Evolutionary conservation across 2,113 vertebrate genomes (phyloP).

Genomic region (Acinonyx jubatus): DNA sequence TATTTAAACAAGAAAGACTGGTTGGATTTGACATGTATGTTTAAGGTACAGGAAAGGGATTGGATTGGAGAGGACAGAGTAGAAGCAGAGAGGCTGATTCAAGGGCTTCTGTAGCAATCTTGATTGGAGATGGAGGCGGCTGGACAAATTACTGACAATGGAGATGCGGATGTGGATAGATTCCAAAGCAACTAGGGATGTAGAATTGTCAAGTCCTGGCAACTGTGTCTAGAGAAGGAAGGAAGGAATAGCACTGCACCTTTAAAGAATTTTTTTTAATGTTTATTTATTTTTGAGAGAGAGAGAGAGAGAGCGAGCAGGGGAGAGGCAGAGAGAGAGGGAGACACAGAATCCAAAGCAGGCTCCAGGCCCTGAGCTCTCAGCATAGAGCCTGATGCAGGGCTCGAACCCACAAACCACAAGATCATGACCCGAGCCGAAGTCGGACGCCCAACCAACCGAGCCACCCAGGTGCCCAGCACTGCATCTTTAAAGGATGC

Average conservation of each 20-base stretch:
- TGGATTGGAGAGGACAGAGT: background rate
- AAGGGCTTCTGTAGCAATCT: background rate
- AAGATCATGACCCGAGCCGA: rapidly evolving
- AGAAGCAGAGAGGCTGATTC: background rate
- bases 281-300: too few species aligned
- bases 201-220: background rate
- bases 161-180: background rate
- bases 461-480: background rate
- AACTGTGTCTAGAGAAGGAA: background rate
- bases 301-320: too few species aligned
- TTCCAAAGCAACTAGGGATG: background rate
- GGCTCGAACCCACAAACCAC: too few species aligned
- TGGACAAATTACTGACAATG: background rate
- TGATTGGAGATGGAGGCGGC: background rate
- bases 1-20: background rate
- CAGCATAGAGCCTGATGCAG: too few species aligned
- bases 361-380: too few species aligned
- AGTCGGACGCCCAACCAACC: too few species aligned
- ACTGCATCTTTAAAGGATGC: background rate
- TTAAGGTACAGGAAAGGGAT: background rate
- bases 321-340: too few species aligned
- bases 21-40: background rate
- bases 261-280: background rate
- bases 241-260: background rate
- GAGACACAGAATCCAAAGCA: too few species aligned